Base-by-base conservation (phyloP, 2,888 invertebrate genomes). In the Archips crataeganus region DNA sequence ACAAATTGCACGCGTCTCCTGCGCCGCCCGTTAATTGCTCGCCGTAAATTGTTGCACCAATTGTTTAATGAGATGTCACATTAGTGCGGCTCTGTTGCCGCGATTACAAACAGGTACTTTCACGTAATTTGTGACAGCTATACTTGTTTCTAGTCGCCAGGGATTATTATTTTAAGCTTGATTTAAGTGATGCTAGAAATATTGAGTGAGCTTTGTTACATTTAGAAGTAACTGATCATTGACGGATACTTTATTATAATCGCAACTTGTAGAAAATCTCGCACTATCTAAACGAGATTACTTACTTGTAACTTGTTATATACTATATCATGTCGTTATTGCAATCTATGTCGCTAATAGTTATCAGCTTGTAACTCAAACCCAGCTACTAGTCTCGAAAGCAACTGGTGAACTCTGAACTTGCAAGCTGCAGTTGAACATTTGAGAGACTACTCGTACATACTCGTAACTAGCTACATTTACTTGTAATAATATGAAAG, bases 1-100 rank as follows among this genome's bases (percentile, higher is more conserved):
- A 90, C 87, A 89, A 89, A 89, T 89, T 87, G 85, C 81, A 77
- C 81, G 79, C 83, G 84, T 86, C 85, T 87, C 84, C 81, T 84
- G 82, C 82, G 83, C 82, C 86, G 82, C 81, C 83, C 84, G 89
- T 86, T 90, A 89, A 90, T 89, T 89, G 87, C 85, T 81, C 76
- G 79, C 79, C 83, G 82, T 85, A 87, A 88, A 86, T 83, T 86
- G 84, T 83, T 86, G 84, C 79, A 83, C 83, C 85, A 84, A 85
- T 85, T 86, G 87, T 82, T 86, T 82, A 86, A 85, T 85, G 86
- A 82, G 81, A 81, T 81, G 81, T 82, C 80, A 82, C 80, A 74
- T 65, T 36, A 63, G 78, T 77, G 70, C 65, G 74, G 70, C 59
- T 36, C 32, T 49, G 60, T 42, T 65, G 66, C 71, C 34, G 74